These are phyloP conservation scores for Sparus aurata DNA, from an alignment of 2,797 vertebrate species.

Conservation along the genomic window DNA sequence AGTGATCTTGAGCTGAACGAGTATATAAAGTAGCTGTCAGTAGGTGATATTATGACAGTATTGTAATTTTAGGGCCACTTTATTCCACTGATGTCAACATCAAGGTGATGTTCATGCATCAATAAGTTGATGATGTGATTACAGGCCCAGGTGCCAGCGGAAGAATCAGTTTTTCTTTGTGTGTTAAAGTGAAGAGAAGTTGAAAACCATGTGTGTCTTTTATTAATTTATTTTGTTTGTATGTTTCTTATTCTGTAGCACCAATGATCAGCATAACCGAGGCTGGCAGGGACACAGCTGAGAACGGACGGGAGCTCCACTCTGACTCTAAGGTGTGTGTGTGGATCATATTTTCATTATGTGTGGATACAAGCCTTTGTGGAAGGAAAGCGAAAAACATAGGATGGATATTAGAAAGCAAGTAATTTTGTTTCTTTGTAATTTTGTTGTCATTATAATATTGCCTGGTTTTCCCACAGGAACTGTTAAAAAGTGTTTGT, in stretches of 20 bases:
- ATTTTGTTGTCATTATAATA: neutral
- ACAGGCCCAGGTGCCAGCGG: neutral
- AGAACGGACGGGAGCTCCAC: slow-evolving; percentile 78
- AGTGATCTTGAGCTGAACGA: neutral
- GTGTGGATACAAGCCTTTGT: neutral
- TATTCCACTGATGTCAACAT: too few species aligned
- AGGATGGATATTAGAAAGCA: neutral
- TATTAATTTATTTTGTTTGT: neutral
- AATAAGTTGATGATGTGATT: too few species aligned
- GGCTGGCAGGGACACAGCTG: slow-evolving; percentile 56
- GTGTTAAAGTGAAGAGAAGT: neutral
- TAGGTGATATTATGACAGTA: too few species aligned
- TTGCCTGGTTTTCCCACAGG: neutral
- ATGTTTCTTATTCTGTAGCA: slow-evolving; percentile 46
- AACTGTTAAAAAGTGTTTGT: neutral
- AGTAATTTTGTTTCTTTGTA: neutral
- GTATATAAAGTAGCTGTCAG: neutral
- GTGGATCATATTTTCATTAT: neutral
- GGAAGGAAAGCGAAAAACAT: neutral
- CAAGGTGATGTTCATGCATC: too few species aligned
- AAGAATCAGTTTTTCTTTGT: neutral
- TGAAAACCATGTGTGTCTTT: neutral
- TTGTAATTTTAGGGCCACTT: too few species aligned
- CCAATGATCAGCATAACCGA: slow-evolving; percentile 80
- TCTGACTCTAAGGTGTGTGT: slow-evolving; percentile 78